Evolutionary conservation across 2,113 vertebrate species (phyloP).

Genomic region (Aldabrachelys gigantea): DNA sequence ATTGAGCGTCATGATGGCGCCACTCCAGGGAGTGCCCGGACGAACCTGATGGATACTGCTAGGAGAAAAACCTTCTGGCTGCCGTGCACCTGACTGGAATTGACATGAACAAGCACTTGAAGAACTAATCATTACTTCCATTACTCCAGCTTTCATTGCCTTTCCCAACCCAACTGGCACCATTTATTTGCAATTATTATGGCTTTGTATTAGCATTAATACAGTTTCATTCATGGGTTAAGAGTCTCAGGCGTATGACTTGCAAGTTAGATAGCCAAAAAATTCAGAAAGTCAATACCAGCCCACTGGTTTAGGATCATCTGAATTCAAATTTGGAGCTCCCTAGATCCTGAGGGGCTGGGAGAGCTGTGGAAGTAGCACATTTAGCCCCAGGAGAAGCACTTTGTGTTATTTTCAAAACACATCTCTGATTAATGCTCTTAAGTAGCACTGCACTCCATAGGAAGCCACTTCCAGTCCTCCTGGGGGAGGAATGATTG

Average conservation of each 20-base stretch:
- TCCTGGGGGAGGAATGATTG: too few relatives aligned
- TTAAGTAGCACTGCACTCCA: background rate
- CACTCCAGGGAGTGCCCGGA: too few relatives aligned
- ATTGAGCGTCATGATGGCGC: too few relatives aligned
- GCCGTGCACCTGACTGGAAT: too few relatives aligned
- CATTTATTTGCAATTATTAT: background rate
- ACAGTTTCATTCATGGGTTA: background rate
- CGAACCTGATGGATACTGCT: too few relatives aligned
- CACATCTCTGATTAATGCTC: background rate
- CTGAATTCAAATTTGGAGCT: background rate
- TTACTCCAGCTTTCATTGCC: background rate
- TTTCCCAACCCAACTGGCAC: background rate
- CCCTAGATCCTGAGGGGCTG: background rate
- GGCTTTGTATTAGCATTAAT: background rate
- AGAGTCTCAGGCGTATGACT: background rate
- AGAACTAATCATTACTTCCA: background rate
- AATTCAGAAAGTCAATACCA: background rate
- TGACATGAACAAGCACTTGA: too few relatives aligned
- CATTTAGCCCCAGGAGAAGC: background rate
- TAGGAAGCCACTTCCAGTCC: background rate
- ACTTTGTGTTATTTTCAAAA: background rate
- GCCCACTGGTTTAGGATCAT: background rate
- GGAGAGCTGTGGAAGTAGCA: background rate
- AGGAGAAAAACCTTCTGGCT: too few relatives aligned
- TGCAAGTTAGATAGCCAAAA: background rate